Evolutionary conservation across 2,113 vertebrate species (phyloP).

Genomic region (Dipodomys spectabilis): DNA sequence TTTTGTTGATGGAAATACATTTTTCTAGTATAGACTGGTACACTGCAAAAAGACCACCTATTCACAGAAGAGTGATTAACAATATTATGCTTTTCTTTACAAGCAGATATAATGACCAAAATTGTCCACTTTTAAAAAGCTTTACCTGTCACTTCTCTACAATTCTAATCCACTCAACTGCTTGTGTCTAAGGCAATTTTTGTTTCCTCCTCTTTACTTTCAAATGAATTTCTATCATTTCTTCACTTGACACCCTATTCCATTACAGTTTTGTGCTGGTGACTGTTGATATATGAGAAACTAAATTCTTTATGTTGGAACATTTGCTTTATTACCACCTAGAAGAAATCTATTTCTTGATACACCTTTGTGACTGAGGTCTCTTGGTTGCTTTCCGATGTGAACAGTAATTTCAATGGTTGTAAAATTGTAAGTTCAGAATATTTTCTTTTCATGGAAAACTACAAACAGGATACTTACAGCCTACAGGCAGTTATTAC

Average conservation of each 20-base stretch:
- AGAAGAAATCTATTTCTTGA: background rate
- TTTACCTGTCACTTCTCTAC: no score
- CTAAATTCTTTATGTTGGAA: background rate
- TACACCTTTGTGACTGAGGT: background rate
- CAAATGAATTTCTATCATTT: no score
- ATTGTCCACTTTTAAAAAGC: no score
- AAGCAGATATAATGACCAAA: no score
- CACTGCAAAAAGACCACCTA: no score
- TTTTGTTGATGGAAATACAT: background rate
- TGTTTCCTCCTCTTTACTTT: no score
- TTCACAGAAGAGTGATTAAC: no score
- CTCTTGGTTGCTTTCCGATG: background rate
- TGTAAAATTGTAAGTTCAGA: conserved; percentile 7
- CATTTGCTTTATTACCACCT: background rate
- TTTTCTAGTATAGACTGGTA: background rate
- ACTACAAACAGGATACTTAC: background rate
- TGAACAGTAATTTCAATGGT: background rate
- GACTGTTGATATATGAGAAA: background rate
- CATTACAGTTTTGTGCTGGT: background rate
- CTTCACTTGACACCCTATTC: no score
- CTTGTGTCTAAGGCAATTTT: no score
- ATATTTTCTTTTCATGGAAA: conserved; percentile 45
- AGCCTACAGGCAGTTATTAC: background rate
- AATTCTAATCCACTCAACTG: no score
- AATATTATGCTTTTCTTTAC: no score